Evolutionary conservation across 2,113 vertebrate species (phyloP).

Genomic region (Tursiops truncatus): DNA sequence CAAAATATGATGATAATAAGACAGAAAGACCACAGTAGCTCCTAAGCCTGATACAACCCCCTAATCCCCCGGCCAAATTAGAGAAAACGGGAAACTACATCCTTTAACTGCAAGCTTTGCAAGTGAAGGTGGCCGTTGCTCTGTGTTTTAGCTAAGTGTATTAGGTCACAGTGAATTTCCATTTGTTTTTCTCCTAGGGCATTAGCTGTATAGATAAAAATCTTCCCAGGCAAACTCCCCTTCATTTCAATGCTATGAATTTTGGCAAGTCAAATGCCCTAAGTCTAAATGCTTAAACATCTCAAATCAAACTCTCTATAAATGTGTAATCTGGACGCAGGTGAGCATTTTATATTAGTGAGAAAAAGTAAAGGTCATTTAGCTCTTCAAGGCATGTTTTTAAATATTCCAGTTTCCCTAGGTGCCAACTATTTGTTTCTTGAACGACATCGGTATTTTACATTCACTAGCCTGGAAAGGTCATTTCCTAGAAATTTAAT

Average conservation of each 20-base stretch:
- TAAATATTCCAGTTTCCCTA: slow-evolving; percentile 74
- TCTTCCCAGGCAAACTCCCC: background rate
- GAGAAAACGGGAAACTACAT: background rate
- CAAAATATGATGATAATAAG: background rate
- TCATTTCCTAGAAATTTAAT: slow-evolving; percentile 67
- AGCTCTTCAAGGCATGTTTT: slow-evolving; percentile 74
- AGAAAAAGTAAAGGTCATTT: slow-evolving; percentile 81
- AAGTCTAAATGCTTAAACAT: slow-evolving; percentile 22
- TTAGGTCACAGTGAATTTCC: background rate
- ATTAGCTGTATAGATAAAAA: slow-evolving; percentile 35
- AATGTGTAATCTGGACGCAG: slow-evolving; percentile 44
- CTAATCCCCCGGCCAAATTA: background rate
- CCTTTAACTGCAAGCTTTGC: background rate
- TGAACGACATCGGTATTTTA: slow-evolving; percentile 65
- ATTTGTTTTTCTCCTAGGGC: background rate
- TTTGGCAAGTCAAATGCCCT: slow-evolving; percentile 44
- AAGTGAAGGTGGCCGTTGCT: background rate
- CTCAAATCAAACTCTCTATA: background rate
- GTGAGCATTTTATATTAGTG: slow-evolving; percentile 75
- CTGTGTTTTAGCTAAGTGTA: background rate
- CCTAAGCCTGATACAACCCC: background rate
- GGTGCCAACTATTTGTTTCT: slow-evolving; percentile 75
- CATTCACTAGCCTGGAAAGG: slow-evolving; percentile 76
- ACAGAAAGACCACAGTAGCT: background rate
- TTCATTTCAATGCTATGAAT: slow-evolving; percentile 55